Evolutionary conservation across 2,888 invertebrate genomes (phyloP), one percentile per base, ranked within the genome.

Genomic region (Glyphotaelius pellucidus): DNA sequence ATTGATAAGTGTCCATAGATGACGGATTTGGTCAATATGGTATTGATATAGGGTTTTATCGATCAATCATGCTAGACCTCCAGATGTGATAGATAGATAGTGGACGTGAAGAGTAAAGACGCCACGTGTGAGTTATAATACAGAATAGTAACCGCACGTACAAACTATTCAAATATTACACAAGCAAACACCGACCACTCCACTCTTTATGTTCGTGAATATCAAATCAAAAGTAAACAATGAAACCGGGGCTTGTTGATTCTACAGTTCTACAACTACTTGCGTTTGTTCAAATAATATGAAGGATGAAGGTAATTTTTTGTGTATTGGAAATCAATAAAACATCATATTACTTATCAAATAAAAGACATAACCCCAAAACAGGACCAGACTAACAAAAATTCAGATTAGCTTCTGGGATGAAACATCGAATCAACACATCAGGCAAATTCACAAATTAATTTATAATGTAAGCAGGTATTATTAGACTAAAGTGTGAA

Each of bases 141-240:
- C 15, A 47, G n/a, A 67, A 52, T 52, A 67, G 67, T 67, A n/a
- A 67, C 67, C 67, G 67, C 67, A 67, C 67, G 67, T 67, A 67
- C 67, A 67, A 25, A 67, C n/a, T 67, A 67, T 67, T 67, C 67
- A 67, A 67, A 67, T 67, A 67, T 67, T 83, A 35, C 35, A 15
- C 25, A 19, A 15, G 83, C 25, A 83, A 83, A 83, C 83, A 83
- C 25, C 35, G 83, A 25, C 25, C 32, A 32, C 83, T 83, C 83
- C 25, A 25, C 35, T 83, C 83, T 81, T 81, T 83, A 83, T 32
- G 83, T 25, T 35, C 35, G 35, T 35, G 83, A 83, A 83, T 83
- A 83, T 35, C 35, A 32, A 83, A 83, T 83, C 35, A 83, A 83
- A 83, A 83, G 83, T 32, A 19, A 83, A 83, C 35, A 83, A 19